These are phyloP conservation scores for Cryptophagus acutangulus DNA, from an alignment of 2,888 invertebrate species.

Conservation along the genomic window DNA sequence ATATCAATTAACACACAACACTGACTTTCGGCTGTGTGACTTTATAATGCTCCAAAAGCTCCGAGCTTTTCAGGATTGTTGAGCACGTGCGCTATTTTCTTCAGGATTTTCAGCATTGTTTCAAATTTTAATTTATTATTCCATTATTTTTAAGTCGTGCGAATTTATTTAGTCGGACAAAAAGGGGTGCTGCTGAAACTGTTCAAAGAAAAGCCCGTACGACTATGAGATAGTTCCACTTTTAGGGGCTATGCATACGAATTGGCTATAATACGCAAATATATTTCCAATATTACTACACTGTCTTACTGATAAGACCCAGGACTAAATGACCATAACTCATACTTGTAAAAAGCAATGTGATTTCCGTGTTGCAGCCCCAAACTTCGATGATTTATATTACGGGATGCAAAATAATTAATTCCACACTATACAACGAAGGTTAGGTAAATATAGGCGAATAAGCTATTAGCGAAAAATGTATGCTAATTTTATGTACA, in stretches of 20 bases:
- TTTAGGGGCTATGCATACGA: conserved; percentile 40
- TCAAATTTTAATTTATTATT: conserved; percentile 43
- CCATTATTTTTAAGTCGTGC: conserved; percentile 37
- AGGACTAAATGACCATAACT: background rate
- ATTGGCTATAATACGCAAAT: conserved; percentile 39
- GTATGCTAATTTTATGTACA: too few species aligned
- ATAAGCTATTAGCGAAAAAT: too few species aligned
- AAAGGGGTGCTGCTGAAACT: too few species aligned
- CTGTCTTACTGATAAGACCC: conserved; percentile 33
- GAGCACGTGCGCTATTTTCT: too few species aligned
- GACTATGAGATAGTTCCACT: conserved; percentile 20
- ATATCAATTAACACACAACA: conserved; percentile 48
- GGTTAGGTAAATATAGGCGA: too few species aligned
- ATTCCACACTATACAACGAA: too few species aligned
- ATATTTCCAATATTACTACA: conserved; percentile 40
- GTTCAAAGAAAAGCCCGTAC: too few species aligned
- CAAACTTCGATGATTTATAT: too few species aligned
- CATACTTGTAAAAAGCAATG: conserved; percentile 2
- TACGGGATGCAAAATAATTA: too few species aligned
- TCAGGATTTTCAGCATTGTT: conserved; percentile 21
- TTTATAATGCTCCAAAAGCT: background rate
- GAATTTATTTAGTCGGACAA: too few species aligned
- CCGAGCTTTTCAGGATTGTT: conserved; percentile 8
- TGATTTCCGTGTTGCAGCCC: conserved; percentile 1
- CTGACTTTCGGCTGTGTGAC: background rate